These are phyloP conservation scores for Philhelius pedissequus DNA, from an alignment of 2,888 invertebrate species.

Conservation along the genomic window DNA sequence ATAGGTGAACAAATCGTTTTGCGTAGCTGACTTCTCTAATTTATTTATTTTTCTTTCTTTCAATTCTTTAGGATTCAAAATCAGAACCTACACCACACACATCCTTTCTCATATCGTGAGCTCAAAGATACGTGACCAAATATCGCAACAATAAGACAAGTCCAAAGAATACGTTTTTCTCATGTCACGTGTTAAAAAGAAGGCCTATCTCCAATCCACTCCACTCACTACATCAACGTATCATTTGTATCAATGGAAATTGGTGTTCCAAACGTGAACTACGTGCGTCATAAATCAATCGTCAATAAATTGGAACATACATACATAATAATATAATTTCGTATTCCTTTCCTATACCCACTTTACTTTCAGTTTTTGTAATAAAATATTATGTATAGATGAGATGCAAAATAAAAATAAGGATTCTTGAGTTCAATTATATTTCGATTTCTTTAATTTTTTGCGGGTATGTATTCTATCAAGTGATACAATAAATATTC, in stretches of 20 bases:
- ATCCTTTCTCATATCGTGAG: neutral
- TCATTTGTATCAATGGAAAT: neutral
- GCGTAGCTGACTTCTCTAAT: too few relatives aligned
- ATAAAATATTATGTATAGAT: neutral
- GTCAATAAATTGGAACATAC: neutral
- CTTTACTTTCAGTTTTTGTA: neutral
- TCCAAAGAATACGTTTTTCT: neutral
- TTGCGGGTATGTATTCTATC: too few relatives aligned
- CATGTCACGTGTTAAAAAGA: neutral
- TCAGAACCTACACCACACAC: neutral
- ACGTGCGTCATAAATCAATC: constrained; percentile 1
- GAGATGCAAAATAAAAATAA: too few relatives aligned
- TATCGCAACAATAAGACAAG: neutral
- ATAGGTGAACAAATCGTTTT: too few relatives aligned
- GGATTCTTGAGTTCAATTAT: neutral
- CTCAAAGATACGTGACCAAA: neutral
- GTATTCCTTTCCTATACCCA: neutral
- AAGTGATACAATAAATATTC: too few relatives aligned
- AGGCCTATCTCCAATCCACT: too few relatives aligned
- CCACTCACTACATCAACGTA: neutral
- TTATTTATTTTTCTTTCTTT: too few relatives aligned
- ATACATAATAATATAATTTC: neutral
- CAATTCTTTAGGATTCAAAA: neutral
- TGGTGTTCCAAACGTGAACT: neutral
- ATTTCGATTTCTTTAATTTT: too few relatives aligned